A percentile compares a stretch with the other conserved stretches of the same genome.
These are phyloP conservation scores for Tetanocera ferruginea DNA, from an alignment of 2,888 invertebrate genomes.

Conservation along the genomic window DNA sequence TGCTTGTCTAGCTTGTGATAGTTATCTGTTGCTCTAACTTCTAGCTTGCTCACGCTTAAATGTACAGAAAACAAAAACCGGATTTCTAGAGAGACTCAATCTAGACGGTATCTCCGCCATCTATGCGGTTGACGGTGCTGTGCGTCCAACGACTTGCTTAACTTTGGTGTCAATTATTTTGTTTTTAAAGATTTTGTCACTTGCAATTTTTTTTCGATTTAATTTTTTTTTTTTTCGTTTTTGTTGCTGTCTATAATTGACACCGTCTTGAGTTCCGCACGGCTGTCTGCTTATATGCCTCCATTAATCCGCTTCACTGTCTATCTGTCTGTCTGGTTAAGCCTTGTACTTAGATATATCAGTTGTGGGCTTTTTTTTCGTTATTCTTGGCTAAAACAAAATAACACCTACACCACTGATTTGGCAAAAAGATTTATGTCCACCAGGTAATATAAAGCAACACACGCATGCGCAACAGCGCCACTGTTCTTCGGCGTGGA, in stretches of 20 bases:
- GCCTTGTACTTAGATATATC: not conserved
- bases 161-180: slow-evolving; percentile 13
- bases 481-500: not conserved
- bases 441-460: not conserved
- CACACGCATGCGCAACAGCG: not conserved
- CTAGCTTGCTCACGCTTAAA: no score
- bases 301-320: not conserved
- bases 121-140: not conserved
- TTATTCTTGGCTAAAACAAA: not conserved
- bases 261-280: not conserved
- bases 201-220: not conserved
- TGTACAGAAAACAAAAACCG: no score
- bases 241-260: not conserved
- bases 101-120: not conserved
- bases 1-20: slow-evolving; percentile 5
- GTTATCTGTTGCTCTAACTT: not conserved
- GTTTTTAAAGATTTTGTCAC: slow-evolving; percentile 3
- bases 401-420: not conserved
- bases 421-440: not conserved
- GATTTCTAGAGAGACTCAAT: no score
- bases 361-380: not conserved
- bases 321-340: not conserved
- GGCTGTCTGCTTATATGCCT: not conserved
- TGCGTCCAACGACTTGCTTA: not conserved
- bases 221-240: no score